Conservation (phyloP, 2,113 vertebrate species). For the Micronisus gabar region DNA sequence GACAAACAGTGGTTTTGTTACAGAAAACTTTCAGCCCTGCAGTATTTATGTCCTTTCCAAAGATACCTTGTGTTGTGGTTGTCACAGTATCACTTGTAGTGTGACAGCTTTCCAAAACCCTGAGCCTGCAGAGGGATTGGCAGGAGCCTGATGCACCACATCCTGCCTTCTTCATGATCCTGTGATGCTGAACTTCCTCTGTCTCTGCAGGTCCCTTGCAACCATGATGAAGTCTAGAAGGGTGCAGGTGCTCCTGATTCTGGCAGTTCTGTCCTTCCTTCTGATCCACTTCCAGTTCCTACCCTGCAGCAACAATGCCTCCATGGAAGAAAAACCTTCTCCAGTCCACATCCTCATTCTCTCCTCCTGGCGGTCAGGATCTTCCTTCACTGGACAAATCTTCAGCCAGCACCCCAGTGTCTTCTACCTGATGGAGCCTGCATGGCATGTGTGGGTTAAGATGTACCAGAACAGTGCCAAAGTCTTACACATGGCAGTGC, state of each 20-base stretch:
- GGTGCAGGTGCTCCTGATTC: background rate
- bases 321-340: background rate
- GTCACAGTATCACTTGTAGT: background rate
- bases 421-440: constrained; percentile 97
- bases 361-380: constrained; percentile 95
- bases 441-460: constrained; percentile 88
- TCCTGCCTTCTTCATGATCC: background rate
- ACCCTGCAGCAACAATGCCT: constrained; percentile 40
- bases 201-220: background rate
- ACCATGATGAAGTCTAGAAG: constrained; percentile 16
- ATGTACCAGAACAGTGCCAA: constrained; percentile 74
- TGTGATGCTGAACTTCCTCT: background rate
- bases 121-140: background rate
- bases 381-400: constrained; percentile 92
- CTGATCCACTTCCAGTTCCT: constrained; percentile 70
- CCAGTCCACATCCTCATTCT: constrained; percentile 88
- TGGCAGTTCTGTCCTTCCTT: constrained; percentile 67
- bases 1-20: background rate
- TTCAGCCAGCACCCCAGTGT: constrained; percentile 94
- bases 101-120: background rate
- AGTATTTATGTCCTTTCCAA: background rate
- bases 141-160: background rate
- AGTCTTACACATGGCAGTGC: constrained; percentile 84
- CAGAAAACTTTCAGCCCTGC: background rate
- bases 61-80: background rate